Evolutionary conservation across 1,140 invertebrate genomes (phyloP), one percentile per base, ranked within the genome.

Genomic region (Tribolium madens): DNA sequence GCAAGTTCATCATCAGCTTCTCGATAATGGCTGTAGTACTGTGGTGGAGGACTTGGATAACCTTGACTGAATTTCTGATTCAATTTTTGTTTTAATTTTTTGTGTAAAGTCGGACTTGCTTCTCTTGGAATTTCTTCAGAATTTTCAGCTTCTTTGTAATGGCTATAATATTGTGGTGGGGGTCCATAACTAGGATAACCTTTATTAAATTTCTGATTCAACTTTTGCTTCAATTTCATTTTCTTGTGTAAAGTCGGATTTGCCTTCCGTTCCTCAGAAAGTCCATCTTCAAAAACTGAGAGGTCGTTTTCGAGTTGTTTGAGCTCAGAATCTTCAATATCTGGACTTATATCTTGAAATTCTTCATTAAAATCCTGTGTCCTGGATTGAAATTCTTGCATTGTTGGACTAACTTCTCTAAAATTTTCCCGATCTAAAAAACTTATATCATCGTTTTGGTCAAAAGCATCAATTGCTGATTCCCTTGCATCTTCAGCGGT

Each of bases 111-210:
- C 26, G 57, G 57, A 9, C 2, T 33, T 0, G 57, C 57, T 42
- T 64, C 57, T 14, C 57, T n/a, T n/a, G n/a, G n/a, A n/a, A n/a
- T 14, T 52, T 52, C 50, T 14, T 10, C 17, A 7, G 12, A 1
- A 5, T 60, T 18, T 60, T 60, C 53, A 31, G 53, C 53, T 60
- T 60, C 53, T 21, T 18, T 18, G 53, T 60, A 60, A 10, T 60
- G 18, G 3, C 46, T n/a, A 13, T 47, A 47, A 13, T 47, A 47
- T 3, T 47, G 46, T 5, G 46, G 10, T 47, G 5, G 46, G 9
- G 9, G 9, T 9, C 2, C 12, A 13, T 47, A 47, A 10, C 9
- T 10, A n/a, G 46, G 10, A 47, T 47, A 47, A 3, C 12, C 46
- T 47, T 10, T 3, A n/a, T 10, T 47, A 50, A 50, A 50, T 14